Evolutionary conservation across 2,888 invertebrate species (phyloP), one percentile per base, ranked within the genome.

Genomic region (Rhamnusium bicolor): DNA sequence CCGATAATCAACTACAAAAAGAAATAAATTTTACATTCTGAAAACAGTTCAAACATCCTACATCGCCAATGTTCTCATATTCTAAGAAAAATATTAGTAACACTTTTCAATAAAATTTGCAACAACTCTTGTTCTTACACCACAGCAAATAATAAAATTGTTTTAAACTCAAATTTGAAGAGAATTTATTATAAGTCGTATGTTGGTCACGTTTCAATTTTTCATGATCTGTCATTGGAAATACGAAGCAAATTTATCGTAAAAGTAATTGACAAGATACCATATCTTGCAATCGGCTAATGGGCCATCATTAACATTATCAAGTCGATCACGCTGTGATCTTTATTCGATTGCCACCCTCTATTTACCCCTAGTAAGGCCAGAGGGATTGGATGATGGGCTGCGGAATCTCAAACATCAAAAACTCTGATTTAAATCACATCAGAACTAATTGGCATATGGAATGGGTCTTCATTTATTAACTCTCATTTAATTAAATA

Each of bases 261-360:
- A 71, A 16, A 32, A 58, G 32, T 40, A 40, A 47, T 46, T 46
- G 61, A 61, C 46, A 21, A 61, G 61, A 40, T 61, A 61, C 40
- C 61, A 19, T 78, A 77, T 77, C 79, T 74, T 72, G 62, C 78
- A 77, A 81, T 81, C 78, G 77, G 62, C 80, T 82, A 84, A 83
- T 84, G 83, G 81, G 73, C 77, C 84, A 80, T 83, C 81, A 76
- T 82, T 83, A 83, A 83, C 78, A 75, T 82, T 82, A 83, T 82
- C 82, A 83, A 74, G 74, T 73, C 79, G 78, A 83, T 82, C 80
- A 73, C 73, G 75, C 77, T 70, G 56, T 67, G 69, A 71, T 76
- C 74, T 78, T 81, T 79, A 81, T 78, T 81, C 78, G 77, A 83
- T 82, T 83, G 78, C 79, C 80, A 83, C 83, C 82, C 83, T 82